These are phyloP conservation scores for Heterodera filipjevi DNA, from an alignment of 2,888 invertebrate genomes.

Conservation along the genomic window DNA sequence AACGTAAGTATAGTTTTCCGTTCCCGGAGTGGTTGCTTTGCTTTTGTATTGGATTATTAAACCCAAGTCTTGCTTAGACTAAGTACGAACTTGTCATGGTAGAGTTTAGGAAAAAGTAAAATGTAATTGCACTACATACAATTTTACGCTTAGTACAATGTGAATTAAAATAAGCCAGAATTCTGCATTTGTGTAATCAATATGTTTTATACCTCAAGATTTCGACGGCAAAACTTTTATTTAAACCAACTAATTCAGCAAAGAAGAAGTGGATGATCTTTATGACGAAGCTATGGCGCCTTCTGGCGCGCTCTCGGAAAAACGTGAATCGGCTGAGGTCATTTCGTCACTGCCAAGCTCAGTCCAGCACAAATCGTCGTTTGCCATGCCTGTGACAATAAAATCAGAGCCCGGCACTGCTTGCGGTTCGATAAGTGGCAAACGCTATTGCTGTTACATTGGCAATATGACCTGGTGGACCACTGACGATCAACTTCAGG, in stretches of 20 bases:
- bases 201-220: background rate
- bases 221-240: slow-evolving; percentile 18
- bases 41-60: too few species aligned
- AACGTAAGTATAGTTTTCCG: too few species aligned
- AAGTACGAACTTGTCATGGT: too few species aligned
- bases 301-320: slow-evolving; percentile 39
- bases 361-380: background rate
- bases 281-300: slow-evolving; percentile 62
- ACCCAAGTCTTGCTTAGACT: too few species aligned
- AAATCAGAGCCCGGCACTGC: background rate
- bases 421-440: slow-evolving; percentile 44
- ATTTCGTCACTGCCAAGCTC: background rate
- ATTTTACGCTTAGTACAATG: too few species aligned
- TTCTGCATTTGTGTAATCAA: background rate
- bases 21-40: too few species aligned
- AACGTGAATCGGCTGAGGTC: slow-evolving; percentile 40
- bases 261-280: slow-evolving; percentile 52
- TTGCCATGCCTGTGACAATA: background rate
- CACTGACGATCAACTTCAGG: slow-evolving; percentile 60
- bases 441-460: slow-evolving; percentile 80
- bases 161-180: too few species aligned
- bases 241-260: slow-evolving; percentile 15
- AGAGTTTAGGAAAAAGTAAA: too few species aligned
- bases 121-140: too few species aligned
- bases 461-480: slow-evolving; percentile 91